These are phyloP conservation scores for Drosophila lacertosa DNA, from an alignment of 1,140 invertebrate genomes.

Conservation along the genomic window DNA sequence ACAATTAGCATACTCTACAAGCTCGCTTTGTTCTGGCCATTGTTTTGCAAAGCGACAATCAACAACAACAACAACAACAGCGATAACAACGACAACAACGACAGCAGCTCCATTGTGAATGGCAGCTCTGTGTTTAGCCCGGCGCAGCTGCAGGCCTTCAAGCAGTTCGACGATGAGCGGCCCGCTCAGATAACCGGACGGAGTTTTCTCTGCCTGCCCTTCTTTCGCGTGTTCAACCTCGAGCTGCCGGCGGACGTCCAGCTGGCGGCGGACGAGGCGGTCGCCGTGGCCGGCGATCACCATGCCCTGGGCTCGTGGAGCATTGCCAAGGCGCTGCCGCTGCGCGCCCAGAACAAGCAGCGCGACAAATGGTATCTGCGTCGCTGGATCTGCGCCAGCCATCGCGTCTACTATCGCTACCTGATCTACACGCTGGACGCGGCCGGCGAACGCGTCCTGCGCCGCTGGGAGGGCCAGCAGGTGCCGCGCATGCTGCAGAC, in stretches of 20 bases:
- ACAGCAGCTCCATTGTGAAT: conserved; percentile 40
- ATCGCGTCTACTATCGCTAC: conserved; percentile 91
- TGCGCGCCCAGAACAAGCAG: conserved; percentile 57
- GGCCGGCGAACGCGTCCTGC: conserved; percentile 87
- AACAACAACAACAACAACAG: too few species aligned
- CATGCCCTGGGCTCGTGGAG: conserved; percentile 84
- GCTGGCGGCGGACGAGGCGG: conserved; percentile 70
- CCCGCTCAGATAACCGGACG: conserved; percentile 47
- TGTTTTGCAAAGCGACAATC: conserved; percentile 27
- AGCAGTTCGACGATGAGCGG: conserved; percentile 61
- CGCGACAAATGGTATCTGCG: conserved; percentile 61
- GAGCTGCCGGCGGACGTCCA: conserved; percentile 42
- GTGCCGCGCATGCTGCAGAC: conserved; percentile 79
- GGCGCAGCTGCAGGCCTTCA: conserved; percentile 60
- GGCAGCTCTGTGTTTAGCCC: conserved; percentile 52
- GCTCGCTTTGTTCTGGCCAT: conserved; percentile 35
- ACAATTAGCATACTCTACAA: conserved; percentile 74
- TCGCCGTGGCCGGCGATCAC: conserved; percentile 84
- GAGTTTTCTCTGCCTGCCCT: conserved; percentile 73
- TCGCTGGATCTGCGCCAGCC: conserved; percentile 86
- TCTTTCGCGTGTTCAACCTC: conserved; percentile 72
- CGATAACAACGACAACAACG: too few species aligned
- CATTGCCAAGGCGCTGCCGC: conserved; percentile 79
- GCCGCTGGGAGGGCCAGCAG: conserved; percentile 93
- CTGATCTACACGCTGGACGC: conserved; percentile 88